Conservation (phyloP, 2,797 vertebrate species). For the Aeoliscus strigatus region DNA sequence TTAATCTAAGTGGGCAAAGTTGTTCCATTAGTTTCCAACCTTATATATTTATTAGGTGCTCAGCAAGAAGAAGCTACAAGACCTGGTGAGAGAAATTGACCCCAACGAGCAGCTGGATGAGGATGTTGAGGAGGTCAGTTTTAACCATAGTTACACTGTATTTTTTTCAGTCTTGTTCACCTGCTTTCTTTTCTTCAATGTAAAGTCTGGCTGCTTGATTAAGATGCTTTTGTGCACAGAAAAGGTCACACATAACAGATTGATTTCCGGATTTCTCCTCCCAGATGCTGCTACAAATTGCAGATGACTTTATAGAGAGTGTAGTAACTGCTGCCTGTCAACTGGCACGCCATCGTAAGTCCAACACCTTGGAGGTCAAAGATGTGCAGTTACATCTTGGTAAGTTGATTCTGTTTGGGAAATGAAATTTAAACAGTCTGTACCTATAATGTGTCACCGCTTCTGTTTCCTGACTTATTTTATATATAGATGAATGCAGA, state of each 20-base stretch:
- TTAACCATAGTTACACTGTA: not conserved
- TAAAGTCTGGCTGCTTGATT: no score
- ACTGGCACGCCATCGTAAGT: conserved; percentile 93
- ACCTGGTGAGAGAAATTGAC: conserved; percentile 95
- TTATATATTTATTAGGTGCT: conserved; percentile 77
- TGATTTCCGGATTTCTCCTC: no score
- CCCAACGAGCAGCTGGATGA: conserved; percentile 98
- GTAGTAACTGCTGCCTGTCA: conserved; percentile 97
- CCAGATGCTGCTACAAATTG: conserved; percentile 97
- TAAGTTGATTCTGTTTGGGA: conserved; percentile 60
- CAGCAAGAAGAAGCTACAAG: conserved; percentile 97
- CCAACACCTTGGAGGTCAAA: conserved; percentile 96
- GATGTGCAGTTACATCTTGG: conserved; percentile 96
- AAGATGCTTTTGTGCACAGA: not conserved
- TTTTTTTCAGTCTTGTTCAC: no score
- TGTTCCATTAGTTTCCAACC: no score
- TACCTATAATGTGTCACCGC: no score
- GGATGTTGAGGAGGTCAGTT: conserved; percentile 93
- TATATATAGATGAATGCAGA: no score
- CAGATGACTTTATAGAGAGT: conserved; percentile 97
- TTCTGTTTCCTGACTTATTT: no score
- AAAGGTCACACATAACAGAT: no score
- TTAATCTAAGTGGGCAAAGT: no score
- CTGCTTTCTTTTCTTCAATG: no score
- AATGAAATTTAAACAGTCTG: no score